Base-by-base conservation (phyloP, 2,113 vertebrate species). In the Calonectris borealis region DNA sequence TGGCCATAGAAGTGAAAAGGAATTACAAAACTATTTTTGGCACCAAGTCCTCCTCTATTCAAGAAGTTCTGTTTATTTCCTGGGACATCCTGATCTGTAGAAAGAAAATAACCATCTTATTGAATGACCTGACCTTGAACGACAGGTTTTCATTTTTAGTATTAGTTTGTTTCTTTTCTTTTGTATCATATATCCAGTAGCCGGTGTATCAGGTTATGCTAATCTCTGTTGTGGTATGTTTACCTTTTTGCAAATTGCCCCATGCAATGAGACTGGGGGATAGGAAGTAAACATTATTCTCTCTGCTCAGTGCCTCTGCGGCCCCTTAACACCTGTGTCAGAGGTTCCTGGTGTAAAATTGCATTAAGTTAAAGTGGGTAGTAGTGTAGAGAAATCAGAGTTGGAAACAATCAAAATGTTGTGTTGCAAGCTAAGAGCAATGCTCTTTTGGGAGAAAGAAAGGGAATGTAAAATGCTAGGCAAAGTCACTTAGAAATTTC, bases 361-460 rank as follows among this genome's bases (percentile, higher is more conserved):
- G 62, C 58, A 85, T 62, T 79, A 95, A 66, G 44, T 69, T 94
- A 54, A 90, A 93, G 65, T 70, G 52, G 46, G 26, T 40, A 82
- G 16, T 55, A 62, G 66, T 40, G n/a, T 93, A 87, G 42, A 94
- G 46, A 93, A 90, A 93, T 85, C 62, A 64, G 81, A 89, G 54
- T 10, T 91, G 78, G 78, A 95, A 97, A 44, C 70, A 88, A 85
- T 83, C 32, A 26, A 91, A 90, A 62, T 71, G 60, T 66, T 86
- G 60, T 86, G 26, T 68, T 64, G 49, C 42, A 73, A 85, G 58
- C 51, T 83, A 62, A 94, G 54, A 91, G 48, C 29, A 83, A 29
- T 40, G 64, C 16, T 75, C 91, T 91, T 93, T 72, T 36, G 89
- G 75, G 86, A 94, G 66, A 89, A 95, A 76, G 89, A 87, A 80